These are phyloP conservation scores for Chloroclystis v-ata DNA, from an alignment of 2,888 invertebrate genomes.

Conservation along the genomic window DNA sequence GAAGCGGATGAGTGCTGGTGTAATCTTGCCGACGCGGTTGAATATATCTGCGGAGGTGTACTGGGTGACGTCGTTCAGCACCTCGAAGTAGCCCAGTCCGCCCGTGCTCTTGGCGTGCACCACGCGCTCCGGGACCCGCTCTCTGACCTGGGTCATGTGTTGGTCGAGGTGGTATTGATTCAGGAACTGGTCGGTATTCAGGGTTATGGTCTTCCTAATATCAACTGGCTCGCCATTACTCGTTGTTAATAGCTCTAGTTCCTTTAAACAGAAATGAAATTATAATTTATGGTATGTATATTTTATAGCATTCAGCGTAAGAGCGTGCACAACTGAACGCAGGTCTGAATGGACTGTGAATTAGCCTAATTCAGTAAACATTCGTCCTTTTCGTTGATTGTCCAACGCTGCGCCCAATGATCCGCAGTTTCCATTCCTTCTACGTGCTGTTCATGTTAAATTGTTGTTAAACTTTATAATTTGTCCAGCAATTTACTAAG, in stretches of 20 bases:
- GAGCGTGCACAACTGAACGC: too few species aligned
- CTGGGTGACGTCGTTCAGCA: constrained; percentile 87
- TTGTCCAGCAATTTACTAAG: too few species aligned
- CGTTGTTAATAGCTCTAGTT: constrained; percentile 80
- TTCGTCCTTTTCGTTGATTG: too few species aligned
- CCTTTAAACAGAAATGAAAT: constrained; percentile 51
- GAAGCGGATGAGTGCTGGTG: constrained; percentile 85
- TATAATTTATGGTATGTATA: too few species aligned
- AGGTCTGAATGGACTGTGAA: too few species aligned
- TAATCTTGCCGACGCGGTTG: constrained; percentile 85
- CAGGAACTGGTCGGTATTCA: constrained; percentile 79
- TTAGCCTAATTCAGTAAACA: too few species aligned
- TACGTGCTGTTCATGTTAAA: too few species aligned
- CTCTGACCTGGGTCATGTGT: constrained; percentile 78
- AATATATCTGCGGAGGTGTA: constrained; percentile 87
- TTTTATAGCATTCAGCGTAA: too few species aligned
- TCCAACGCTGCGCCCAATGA: too few species aligned
- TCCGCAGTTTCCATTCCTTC: too few species aligned
- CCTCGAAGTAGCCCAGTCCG: constrained; percentile 89
- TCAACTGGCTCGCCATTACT: constrained; percentile 87
- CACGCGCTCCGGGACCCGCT: constrained; percentile 93
- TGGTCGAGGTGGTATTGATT: constrained; percentile 54
- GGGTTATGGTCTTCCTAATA: constrained; percentile 82
- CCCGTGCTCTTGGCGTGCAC: constrained; percentile 95
- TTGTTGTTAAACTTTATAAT: too few species aligned